Evolutionary conservation across 2,113 vertebrate species (phyloP).

Genomic region (Oenanthe oenanthe): DNA sequence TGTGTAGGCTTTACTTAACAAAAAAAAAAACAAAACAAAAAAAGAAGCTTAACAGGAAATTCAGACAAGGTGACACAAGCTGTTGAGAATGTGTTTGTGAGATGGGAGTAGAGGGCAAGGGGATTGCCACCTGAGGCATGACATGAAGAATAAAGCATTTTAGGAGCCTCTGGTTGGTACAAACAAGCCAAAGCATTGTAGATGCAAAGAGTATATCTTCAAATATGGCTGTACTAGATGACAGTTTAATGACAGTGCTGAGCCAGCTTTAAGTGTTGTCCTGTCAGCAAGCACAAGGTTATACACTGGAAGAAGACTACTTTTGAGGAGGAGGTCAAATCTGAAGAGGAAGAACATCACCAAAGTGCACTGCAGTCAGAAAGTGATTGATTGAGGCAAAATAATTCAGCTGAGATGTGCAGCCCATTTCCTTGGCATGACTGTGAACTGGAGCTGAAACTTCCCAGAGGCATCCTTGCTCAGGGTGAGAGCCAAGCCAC

Average conservation of each 20-base stretch:
- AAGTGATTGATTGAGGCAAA: neutral
- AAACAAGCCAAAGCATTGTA: neutral
- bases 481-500: neutral
- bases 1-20: neutral
- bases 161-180: neutral
- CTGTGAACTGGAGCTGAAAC: conserved; percentile 20
- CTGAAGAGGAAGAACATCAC: neutral
- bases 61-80: neutral
- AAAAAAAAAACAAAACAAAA: no score
- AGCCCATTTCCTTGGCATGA: neutral
- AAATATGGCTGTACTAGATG: neutral
- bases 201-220: neutral
- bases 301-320: neutral
- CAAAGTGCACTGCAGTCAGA: neutral
- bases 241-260: neutral
- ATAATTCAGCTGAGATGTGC: neutral
- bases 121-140: neutral
- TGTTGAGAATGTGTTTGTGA: neutral
- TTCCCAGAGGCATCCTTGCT: neutral
- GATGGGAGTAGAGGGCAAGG: neutral
- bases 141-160: neutral
- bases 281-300: neutral
- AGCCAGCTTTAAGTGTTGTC: neutral
- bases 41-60: neutral
- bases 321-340: neutral